Evolutionary conservation across 2,888 invertebrate species (phyloP), one percentile per base, ranked within the genome.

Genomic region (Euphydryas editha): DNA sequence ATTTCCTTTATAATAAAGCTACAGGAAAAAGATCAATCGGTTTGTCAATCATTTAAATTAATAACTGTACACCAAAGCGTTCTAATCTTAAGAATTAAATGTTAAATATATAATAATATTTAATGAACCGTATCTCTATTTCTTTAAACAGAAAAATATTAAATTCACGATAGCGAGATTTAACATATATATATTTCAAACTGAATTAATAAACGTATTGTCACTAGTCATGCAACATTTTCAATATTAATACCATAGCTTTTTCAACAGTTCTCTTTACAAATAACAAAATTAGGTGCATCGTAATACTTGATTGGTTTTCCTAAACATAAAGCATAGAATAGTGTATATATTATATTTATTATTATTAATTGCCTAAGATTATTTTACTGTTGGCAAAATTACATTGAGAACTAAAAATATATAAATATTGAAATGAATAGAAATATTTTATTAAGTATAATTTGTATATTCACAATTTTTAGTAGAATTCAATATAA

Each of bases 31-130:
- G 17, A 55, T 2, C 42, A 51, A 44, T 13, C 17, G 30, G 20
- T 36, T 20, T 21, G 39, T 39, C 59, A 59, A 30, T 49, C 37
- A 30, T 47, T 55, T 20, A 63, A 60, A 55, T 65, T 60, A 63
- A 46, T 59, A 67, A 65, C 61, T 68, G 13, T 67, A 80, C 76
- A 80, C 86, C 84, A 86, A 86, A 84, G 85, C 77, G 77, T 78
- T 76, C 72, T 79, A 78, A 77, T 75, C 60, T 67, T 81, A 84
- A 81, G 81, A 59, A 20, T 51, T 77, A 79, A 78, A 72, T 74
- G 72, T 67, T 77, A 69, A 71, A 62, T 44, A 59, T 76, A 74
- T 67, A 67, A 74, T 67, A 67, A 67, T 75, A 74, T 70, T 74
- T 75, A 72, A 70, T 67, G 72, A 70, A 69, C 64, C 54, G 63